These are phyloP conservation scores for Mycetomoellerius zeteki DNA, from an alignment of 1,140 invertebrate species.

Conservation along the genomic window DNA sequence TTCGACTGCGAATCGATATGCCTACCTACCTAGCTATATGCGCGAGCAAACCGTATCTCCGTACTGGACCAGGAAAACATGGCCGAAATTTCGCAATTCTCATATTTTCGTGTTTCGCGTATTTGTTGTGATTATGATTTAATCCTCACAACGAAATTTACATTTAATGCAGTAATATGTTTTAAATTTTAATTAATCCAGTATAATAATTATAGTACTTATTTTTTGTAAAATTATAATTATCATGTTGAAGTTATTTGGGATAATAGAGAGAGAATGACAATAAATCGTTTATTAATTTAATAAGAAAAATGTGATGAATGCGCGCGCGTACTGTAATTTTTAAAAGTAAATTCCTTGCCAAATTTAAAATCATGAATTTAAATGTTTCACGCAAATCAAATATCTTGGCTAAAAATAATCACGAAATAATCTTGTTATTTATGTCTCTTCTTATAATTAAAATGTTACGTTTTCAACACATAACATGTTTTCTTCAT, in stretches of 20 bases:
- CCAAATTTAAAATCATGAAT: not conserved
- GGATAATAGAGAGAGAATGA: not conserved
- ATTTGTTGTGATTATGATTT: not conserved
- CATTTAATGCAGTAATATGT: not conserved
- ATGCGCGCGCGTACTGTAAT: not conserved
- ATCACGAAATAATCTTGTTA: not conserved
- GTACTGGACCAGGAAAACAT: conserved; percentile 49
- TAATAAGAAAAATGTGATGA: not conserved
- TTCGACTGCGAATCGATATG: conserved; percentile 74
- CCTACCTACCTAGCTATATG: conserved; percentile 69
- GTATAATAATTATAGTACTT: conserved; percentile 1
- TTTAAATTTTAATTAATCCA: not conserved
- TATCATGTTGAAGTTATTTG: not conserved
- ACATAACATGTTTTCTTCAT: not conserved
- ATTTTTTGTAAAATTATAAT: not conserved
- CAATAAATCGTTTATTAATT: conserved; percentile 8
- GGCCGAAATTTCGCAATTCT: conserved; percentile 20
- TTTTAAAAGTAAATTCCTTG: not conserved
- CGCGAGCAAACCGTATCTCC: conserved; percentile 59
- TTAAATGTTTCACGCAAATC: not conserved
- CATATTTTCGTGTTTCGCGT: not conserved
- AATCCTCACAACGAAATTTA: conserved; percentile 2
- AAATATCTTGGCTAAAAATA: not conserved
- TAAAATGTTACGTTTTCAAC: not conserved
- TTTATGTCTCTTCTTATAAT: not conserved